phyloP scores from a whole-genome alignment of 2,797 vertebrate species.

The Harpagifer antarcticus region DNA sequence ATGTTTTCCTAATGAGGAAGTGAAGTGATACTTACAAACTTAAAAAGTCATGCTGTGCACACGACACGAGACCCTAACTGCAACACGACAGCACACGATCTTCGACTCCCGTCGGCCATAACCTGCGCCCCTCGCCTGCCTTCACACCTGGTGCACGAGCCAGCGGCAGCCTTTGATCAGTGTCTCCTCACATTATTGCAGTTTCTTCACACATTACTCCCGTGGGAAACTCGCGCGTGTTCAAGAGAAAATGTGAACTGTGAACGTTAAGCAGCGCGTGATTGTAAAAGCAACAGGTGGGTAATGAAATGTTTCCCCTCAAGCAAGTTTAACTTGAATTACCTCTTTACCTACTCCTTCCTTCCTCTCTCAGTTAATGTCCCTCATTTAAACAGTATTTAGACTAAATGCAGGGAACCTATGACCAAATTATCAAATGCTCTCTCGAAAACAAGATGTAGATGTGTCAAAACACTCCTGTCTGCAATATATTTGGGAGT shows the following conservation, averaged over 20 bases:
- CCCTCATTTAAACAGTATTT: neutral
- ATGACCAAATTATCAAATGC: neutral
- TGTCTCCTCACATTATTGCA: neutral
- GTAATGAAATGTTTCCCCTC: slow-evolving; percentile 3
- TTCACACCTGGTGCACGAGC: slow-evolving; percentile 31
- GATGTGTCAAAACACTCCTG: neutral
- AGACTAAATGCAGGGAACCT: neutral
- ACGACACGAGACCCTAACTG: neutral
- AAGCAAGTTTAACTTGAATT: neutral
- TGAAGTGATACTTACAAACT: neutral
- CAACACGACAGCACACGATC: neutral
- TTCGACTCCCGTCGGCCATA: neutral
- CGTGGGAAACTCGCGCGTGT: neutral
- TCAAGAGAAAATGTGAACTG: neutral
- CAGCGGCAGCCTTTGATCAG: slow-evolving; percentile 5
- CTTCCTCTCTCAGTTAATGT: neutral
- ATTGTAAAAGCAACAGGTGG: slow-evolving; percentile 41
- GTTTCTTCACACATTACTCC: neutral
- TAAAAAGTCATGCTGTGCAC: slow-evolving; percentile 1
- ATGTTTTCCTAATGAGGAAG: neutral
- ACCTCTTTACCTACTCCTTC: neutral
- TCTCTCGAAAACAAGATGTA: neutral
- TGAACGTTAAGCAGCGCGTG: neutral
- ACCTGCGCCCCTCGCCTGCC: neutral
- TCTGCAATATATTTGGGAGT: slow-evolving; percentile 35